Evolutionary conservation across 1,140 invertebrate genomes (phyloP), one percentile per base, ranked within the genome.

Genomic region (Araneus ventricosus): DNA sequence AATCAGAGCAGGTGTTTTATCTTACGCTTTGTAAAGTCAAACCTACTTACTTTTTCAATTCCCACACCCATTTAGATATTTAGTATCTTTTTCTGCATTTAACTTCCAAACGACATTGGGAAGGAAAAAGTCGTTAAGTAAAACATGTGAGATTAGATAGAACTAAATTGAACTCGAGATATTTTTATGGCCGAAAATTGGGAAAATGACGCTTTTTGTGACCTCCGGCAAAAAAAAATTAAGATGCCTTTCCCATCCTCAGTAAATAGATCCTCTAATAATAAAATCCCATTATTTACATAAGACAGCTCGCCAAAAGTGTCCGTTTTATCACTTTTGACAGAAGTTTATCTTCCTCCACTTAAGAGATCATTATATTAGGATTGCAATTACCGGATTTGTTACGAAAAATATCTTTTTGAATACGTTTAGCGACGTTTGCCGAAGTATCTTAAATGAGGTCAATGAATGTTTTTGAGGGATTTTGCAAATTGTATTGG

Each of bases 1-100:
- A 67, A 67, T 67, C n/a, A 27, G 24, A 30, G 63, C 63, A 67
- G 63, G n/a, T 67, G 63, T 67, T 67, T 67, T 67, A 67, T 52
- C 45, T 52, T 52, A 52, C 10, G 10, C 45, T 52, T 2, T 52
- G 10, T 52, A 52, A 3, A 52, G 17, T 2, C 41, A 52, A 52
- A 52, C 17, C 10, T 52, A 17, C 45, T 52, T 17, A 52, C 45
- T 14, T 52, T 52, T 52, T 14, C 2, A 52, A 52, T 52, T 52
- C 45, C 45, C 45, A 52, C 45, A 14, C 1, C 45, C 45, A 63
- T 63, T 63, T 63, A 24, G 59, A 63, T 63, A 63, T 63, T 22
- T 63, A 24, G 59, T 22, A 24, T n/a, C 59, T 63, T 30, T 75
- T 75, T 5, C 3, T 20, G 5, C 14, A 20, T 75, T 75, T 22